phyloP scores from a whole-genome alignment of 1,140 invertebrate genomes.

The Zaprionus capensis region DNA sequence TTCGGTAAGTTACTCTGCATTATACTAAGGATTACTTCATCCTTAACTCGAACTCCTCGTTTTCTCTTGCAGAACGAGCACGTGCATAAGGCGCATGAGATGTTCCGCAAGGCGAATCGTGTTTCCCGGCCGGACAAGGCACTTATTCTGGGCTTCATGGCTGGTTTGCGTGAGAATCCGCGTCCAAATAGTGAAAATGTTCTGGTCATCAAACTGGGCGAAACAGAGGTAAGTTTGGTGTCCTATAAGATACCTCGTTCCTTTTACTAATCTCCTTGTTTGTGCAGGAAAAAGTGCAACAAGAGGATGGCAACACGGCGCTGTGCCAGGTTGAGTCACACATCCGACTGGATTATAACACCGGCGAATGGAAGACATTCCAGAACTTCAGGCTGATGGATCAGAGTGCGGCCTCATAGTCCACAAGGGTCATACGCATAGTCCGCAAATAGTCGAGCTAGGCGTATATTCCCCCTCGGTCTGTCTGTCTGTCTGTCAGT shows the following conservation, averaged over 20 bases:
- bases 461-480: constrained; percentile 33
- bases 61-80: constrained; percentile 90
- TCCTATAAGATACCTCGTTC: not conserved
- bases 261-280: not conserved
- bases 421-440: constrained; percentile 75
- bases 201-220: constrained; percentile 82
- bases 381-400: constrained; percentile 88
- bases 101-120: constrained; percentile 98
- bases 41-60: not conserved
- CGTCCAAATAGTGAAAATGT: constrained; percentile 83
- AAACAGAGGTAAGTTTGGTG: constrained; percentile 70
- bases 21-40: not conserved
- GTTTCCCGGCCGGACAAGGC: constrained; percentile 98
- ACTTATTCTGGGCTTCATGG: constrained; percentile 98
- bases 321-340: constrained; percentile 91
- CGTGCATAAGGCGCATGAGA: constrained; percentile 98
- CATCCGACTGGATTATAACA: constrained; percentile 95
- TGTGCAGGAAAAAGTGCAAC: constrained; percentile 87
- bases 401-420: constrained; percentile 76
- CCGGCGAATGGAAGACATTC: constrained; percentile 93
- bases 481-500: constrained; percentile 46
- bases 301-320: constrained; percentile 87
- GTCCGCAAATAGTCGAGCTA: constrained; percentile 55
- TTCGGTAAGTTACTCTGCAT: constrained; percentile 86
- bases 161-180: constrained; percentile 88